Percentiles rank a stretch among this genome's conserved stretches.
Conservation (phyloP, 2,113 vertebrate genomes). For the Prolemur simus region DNA sequence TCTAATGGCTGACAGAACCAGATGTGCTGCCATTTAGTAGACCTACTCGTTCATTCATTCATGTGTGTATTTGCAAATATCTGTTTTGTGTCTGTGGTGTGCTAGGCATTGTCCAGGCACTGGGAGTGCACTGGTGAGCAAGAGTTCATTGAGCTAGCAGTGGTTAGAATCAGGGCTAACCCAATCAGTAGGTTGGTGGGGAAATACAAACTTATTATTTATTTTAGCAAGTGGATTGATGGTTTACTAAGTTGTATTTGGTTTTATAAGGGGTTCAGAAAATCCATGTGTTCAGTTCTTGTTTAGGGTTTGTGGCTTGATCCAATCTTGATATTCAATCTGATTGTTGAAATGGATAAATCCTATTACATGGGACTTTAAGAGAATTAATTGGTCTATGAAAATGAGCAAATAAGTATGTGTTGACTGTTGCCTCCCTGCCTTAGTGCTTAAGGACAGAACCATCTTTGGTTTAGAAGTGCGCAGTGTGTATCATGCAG, state of each 20-base stretch:
- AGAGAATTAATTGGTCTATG: neutral
- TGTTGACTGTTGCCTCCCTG: neutral
- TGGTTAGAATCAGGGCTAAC: neutral
- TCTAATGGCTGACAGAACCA: neutral
- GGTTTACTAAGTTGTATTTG: neutral
- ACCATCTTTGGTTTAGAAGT: neutral
- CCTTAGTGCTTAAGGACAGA: neutral
- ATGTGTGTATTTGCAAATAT: neutral
- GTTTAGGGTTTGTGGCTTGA: neutral
- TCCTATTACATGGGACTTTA: neutral
- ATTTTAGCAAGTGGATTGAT: neutral
- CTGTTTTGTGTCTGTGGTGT: neutral
- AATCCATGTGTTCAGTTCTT: conserved; percentile 1
- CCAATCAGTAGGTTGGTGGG: neutral
- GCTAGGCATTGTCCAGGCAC: neutral
- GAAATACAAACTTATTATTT: neutral
- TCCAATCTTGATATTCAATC: neutral
- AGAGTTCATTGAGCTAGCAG: neutral
- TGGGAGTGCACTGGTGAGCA: neutral
- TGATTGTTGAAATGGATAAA: neutral
- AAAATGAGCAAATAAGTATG: neutral
- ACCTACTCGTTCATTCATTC: neutral
- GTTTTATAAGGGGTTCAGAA: neutral
- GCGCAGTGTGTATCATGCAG: fast-evolving
- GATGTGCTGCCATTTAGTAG: neutral